These are phyloP conservation scores for Sarcophaga subvicina DNA, from an alignment of 2,888 invertebrate species.

Conservation along the genomic window DNA sequence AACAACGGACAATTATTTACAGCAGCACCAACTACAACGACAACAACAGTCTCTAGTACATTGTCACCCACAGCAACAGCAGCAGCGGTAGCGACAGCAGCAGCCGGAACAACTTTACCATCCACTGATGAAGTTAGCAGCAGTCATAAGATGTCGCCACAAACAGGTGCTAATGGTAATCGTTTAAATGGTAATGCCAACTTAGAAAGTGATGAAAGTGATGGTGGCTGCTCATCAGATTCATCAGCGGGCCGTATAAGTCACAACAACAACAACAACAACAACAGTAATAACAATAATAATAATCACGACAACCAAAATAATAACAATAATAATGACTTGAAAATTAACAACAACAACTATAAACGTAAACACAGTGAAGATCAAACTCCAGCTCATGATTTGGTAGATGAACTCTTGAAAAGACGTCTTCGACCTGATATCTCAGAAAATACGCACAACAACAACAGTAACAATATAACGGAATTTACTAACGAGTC, in stretches of 20 bases:
- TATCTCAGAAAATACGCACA: slow-evolving; percentile 74
- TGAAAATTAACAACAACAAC: slow-evolving; percentile 78
- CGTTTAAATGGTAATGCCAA: slow-evolving; percentile 72
- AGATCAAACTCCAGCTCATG: slow-evolving; percentile 62
- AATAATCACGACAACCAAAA: slow-evolving; percentile 76
- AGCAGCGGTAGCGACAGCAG: slow-evolving; percentile 67
- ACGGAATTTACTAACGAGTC: slow-evolving; percentile 21
- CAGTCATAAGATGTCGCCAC: slow-evolving; percentile 54
- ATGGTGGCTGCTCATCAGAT: slow-evolving; percentile 82
- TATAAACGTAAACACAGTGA: slow-evolving; percentile 79
- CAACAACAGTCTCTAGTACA: slow-evolving; percentile 44
- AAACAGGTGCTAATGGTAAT: slow-evolving; percentile 73
- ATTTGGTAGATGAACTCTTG: slow-evolving; percentile 73
- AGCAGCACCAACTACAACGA: slow-evolving; percentile 37
- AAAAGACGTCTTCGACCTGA: slow-evolving; percentile 78
- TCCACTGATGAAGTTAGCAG: slow-evolving; percentile 39
- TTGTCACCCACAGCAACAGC: slow-evolving; percentile 55
- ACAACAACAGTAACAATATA: neutral
- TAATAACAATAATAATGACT: slow-evolving; percentile 74
- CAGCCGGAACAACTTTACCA: slow-evolving; percentile 56
- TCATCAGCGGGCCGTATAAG: slow-evolving; percentile 81
- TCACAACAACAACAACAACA: slow-evolving; percentile 80
- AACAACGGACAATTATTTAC: slow-evolving; percentile 66
- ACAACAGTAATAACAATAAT: slow-evolving; percentile 75
- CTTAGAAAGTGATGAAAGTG: slow-evolving; percentile 84